phyloP scores from a whole-genome alignment of 2,888 invertebrate genomes.

The Heliconius charithonia region DNA sequence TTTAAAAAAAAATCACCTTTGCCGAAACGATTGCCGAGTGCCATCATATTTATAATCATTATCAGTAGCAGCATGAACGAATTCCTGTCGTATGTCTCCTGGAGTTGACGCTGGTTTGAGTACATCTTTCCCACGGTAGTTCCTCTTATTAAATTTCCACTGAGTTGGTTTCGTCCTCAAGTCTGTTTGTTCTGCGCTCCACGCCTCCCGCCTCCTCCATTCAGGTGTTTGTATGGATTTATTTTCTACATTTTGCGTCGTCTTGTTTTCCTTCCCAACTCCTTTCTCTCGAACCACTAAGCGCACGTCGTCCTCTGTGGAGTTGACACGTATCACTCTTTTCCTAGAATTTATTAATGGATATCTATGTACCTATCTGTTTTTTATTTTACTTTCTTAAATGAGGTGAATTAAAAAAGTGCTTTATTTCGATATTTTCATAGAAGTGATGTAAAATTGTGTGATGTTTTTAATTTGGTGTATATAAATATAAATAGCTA shows the following conservation, averaged over 20 bases:
- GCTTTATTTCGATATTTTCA: conserved; percentile 39
- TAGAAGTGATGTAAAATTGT: conserved; percentile 21
- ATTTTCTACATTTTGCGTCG: conserved; percentile 88
- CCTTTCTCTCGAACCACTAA: conserved; percentile 89
- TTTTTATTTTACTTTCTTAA: conserved; percentile 55
- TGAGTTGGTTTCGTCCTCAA: conserved; percentile 87
- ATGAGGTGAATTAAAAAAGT: conserved; percentile 44
- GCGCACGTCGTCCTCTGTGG: conserved; percentile 89
- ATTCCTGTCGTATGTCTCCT: conserved; percentile 77
- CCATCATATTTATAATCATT: conserved; percentile 79
- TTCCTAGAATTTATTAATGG: conserved; percentile 86
- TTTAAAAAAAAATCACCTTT: conserved; percentile 61
- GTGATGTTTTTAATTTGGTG: conserved; percentile 9
- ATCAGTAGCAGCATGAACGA: conserved; percentile 75
- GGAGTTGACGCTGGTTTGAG: conserved; percentile 79
- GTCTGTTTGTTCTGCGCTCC: conserved; percentile 91
- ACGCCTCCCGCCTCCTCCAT: conserved; percentile 92
- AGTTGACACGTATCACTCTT: conserved; percentile 89
- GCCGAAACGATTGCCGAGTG: conserved; percentile 71
- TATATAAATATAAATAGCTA: conserved; percentile 14
- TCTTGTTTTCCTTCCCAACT: conserved; percentile 89
- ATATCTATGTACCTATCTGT: conserved; percentile 81
- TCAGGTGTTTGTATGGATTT: conserved; percentile 90
- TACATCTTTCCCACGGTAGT: conserved; percentile 80
- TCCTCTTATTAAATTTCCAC: conserved; percentile 89